These are phyloP conservation scores for Leptobrachium leishanense DNA, from an alignment of 2,113 vertebrate species.

Conservation along the genomic window DNA sequence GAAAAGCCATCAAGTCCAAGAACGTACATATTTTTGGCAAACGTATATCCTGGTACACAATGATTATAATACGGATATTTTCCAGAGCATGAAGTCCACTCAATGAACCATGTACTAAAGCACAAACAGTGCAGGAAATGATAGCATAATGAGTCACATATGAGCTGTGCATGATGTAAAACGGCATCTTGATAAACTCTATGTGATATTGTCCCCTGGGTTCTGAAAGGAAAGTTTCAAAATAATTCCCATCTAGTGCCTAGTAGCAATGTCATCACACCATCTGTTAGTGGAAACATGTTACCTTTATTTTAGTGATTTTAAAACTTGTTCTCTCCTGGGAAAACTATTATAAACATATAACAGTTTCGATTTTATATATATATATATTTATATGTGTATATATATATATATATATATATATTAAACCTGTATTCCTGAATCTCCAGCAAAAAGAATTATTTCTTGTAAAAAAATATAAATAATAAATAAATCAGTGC, in stretches of 20 bases:
- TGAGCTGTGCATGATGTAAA: conserved; percentile 67
- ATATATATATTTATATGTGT: no score
- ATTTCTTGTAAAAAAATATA: no score
- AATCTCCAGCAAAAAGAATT: no score
- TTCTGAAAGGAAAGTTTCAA: conserved; percentile 66
- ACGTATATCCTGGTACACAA: not conserved
- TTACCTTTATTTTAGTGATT: no score
- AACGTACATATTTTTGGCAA: not conserved
- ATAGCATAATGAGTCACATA: conserved; percentile 73
- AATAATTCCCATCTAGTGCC: conserved; percentile 59
- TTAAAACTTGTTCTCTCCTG: no score
- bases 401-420: no score
- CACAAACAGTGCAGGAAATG: conserved; percentile 77
- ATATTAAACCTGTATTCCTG: no score
- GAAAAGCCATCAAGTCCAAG: not conserved
- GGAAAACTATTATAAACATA: no score
- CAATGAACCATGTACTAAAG: conserved; percentile 71
- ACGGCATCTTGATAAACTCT: conserved; percentile 65
- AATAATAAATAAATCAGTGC: no score
- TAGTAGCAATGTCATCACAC: conserved; percentile 1
- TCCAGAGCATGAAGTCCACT: conserved; percentile 61
- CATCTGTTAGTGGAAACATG: conserved; percentile 26
- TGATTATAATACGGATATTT: conserved; percentile 45
- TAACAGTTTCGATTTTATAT: no score
- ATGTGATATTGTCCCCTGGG: conserved; percentile 57